These are phyloP conservation scores for Melanotaenia duboulayi DNA, from an alignment of 2,113 vertebrate genomes.

Conservation along the genomic window DNA sequence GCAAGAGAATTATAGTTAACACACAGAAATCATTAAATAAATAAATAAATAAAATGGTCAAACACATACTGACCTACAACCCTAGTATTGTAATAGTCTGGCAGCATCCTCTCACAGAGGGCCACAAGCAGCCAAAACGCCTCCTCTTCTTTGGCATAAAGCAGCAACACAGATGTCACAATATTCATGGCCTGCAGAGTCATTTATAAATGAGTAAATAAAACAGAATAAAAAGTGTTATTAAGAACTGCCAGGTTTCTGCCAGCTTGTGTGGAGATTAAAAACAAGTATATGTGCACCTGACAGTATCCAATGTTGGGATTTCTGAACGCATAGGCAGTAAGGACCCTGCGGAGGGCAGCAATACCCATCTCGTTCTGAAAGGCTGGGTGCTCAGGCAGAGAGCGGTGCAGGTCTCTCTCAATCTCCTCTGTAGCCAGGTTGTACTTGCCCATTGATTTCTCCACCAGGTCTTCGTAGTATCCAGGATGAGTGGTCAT, in stretches of 20 bases:
- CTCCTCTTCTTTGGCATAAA: constrained; percentile 98
- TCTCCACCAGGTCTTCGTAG: constrained; percentile 97
- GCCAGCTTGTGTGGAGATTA: not conserved
- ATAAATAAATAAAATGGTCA: too few species aligned
- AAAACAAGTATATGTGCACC: constrained; percentile 75
- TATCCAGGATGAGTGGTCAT: constrained; percentile 97
- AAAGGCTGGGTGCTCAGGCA: constrained; percentile 97
- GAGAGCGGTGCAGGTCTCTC: constrained; percentile 95
- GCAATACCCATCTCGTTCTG: constrained; percentile 99
- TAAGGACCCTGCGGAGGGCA: constrained; percentile 93
- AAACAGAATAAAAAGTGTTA: not conserved
- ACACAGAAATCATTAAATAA: not conserved
- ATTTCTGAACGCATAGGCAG: constrained; percentile 97
- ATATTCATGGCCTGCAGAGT: constrained; percentile 95
- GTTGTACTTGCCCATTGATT: constrained; percentile 97
- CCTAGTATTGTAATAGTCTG: constrained; percentile 98
- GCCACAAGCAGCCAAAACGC: constrained; percentile 98
- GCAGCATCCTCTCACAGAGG: constrained; percentile 96
- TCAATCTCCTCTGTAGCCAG: constrained; percentile 98
- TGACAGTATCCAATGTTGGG: constrained; percentile 99
- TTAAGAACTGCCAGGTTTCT: not conserved
- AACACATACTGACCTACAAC: constrained; percentile 90
- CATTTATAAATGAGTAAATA: not conserved
- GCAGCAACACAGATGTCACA: constrained; percentile 95
- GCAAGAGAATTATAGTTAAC: not conserved